Evolutionary conservation across 2,888 invertebrate genomes (phyloP).

Genomic region (Dryobota labecula): DNA sequence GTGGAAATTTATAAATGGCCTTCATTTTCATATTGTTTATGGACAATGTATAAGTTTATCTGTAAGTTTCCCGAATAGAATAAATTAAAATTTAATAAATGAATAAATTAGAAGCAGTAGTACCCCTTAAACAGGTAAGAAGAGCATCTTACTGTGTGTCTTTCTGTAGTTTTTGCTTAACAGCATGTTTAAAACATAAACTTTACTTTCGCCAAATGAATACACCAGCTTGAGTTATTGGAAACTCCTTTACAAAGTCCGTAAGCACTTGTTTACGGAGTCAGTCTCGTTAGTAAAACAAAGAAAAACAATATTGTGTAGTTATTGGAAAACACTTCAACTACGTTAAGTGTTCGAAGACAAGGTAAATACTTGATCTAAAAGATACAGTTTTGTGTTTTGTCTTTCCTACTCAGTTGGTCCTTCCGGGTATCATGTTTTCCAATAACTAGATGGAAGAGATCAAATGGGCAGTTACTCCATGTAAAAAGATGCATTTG

Average conservation of each 20-base stretch:
- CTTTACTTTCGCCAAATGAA: neutral
- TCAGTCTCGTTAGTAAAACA: constrained; percentile 22
- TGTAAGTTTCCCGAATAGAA: too few species aligned
- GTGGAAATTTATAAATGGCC: too few species aligned
- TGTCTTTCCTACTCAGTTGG: neutral
- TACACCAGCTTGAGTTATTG: constrained; percentile 23
- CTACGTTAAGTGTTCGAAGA: constrained; percentile 1
- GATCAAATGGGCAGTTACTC: neutral
- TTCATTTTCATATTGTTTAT: too few species aligned
- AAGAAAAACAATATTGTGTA: constrained; percentile 19
- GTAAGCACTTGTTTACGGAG: constrained; percentile 18
- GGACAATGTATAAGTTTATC: too few species aligned
- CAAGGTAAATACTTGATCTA: constrained; percentile 3
- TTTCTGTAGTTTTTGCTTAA: neutral
- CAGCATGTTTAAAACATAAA: neutral
- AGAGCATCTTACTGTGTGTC: too few species aligned
- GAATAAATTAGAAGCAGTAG: too few species aligned
- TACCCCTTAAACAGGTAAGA: too few species aligned
- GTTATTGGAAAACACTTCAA: constrained; percentile 52
- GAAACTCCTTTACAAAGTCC: constrained; percentile 14
- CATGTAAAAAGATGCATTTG: neutral
- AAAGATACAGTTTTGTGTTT: neutral
- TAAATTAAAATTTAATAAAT: too few species aligned
- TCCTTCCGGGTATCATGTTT: neutral
- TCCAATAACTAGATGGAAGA: neutral